These are phyloP conservation scores for Okapia johnstoni DNA, from an alignment of 2,113 vertebrate species.

Conservation along the genomic window DNA sequence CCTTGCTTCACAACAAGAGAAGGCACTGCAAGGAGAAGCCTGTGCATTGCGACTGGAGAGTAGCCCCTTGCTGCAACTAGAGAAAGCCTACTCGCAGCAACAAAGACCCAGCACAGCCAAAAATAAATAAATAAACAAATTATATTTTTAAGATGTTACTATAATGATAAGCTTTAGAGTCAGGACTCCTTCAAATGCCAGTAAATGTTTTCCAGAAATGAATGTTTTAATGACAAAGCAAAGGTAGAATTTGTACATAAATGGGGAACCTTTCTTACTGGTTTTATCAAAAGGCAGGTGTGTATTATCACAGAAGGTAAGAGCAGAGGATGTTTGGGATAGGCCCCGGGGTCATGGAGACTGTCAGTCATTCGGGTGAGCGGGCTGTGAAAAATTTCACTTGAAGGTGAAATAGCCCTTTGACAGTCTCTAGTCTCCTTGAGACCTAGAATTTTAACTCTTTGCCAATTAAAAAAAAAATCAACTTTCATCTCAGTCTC, in stretches of 20 bases:
- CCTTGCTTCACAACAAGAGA: background rate
- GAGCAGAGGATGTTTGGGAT: too few species aligned
- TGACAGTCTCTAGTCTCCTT: background rate
- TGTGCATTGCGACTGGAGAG: background rate
- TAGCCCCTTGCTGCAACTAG: background rate
- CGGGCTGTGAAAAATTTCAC: background rate
- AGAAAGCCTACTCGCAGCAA: background rate
- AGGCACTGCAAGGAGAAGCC: background rate
- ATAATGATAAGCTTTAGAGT: background rate
- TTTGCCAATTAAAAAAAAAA: background rate
- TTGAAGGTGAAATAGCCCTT: background rate
- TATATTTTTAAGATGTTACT: background rate
- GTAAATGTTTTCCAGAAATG: background rate
- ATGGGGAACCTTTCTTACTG: background rate
- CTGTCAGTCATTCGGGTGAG: background rate
- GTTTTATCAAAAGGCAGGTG: background rate
- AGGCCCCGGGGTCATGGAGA: rapidly evolving
- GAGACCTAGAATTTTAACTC: background rate
- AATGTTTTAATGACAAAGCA: background rate
- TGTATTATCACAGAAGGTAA: background rate
- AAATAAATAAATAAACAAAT: background rate
- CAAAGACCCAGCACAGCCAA: background rate
- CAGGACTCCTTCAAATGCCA: background rate
- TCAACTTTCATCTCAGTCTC: too few species aligned
- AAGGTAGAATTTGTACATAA: background rate